Evolutionary conservation across 1,140 invertebrate genomes (phyloP), one percentile per base, ranked within the genome.

Genomic region (Steinernema feltiae): DNA sequence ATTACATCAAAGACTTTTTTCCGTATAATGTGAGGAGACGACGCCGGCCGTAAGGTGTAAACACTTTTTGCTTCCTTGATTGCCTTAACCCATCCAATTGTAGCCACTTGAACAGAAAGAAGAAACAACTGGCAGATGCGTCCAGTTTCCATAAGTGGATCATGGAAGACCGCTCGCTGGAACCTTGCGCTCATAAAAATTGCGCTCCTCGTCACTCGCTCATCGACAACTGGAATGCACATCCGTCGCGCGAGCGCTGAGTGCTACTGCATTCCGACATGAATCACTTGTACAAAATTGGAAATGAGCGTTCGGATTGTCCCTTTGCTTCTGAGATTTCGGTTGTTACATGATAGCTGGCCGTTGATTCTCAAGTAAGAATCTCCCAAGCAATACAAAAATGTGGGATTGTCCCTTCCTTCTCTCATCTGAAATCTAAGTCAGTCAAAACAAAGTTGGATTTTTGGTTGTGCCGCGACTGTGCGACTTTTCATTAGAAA

Each of bases 71-170:
- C 35, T 41, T 41, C 18, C 35, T 41, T 18, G 7, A 41, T 7
- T 7, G 24, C 12, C 53, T 21, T 63, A 7, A 41, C 35, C 24
- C 53, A 27, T 21, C 24, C 53, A 27, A 63, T 17, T 27, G 53
- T 15, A 63, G 53, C 15, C 53, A 63, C 7, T 63, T 63, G 7
- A 27, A n/a, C 7, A 27, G 7, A 21, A 27, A 27, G 24, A 63
- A 7, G 24, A 63, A 27, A 63, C 53, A 27, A 15, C 7, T 27
- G 53, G 24, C 12, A 3, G 24, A 63, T 27, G 53, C 7, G 53
- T 63, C 53, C 53, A 63, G 53, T 63, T 63, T 63, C 53, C 53
- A 15, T 63, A 63, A 63, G 53, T 63, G 53, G 53, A 63, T 63
- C 53, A 63, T 63, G 24, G 53, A 63, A 63, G 53, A 63, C 15